Percentiles rank a stretch among this genome's conserved stretches.
These are phyloP conservation scores for Scomber scombrus DNA, from an alignment of 2,113 vertebrate genomes.

Conservation along the genomic window DNA sequence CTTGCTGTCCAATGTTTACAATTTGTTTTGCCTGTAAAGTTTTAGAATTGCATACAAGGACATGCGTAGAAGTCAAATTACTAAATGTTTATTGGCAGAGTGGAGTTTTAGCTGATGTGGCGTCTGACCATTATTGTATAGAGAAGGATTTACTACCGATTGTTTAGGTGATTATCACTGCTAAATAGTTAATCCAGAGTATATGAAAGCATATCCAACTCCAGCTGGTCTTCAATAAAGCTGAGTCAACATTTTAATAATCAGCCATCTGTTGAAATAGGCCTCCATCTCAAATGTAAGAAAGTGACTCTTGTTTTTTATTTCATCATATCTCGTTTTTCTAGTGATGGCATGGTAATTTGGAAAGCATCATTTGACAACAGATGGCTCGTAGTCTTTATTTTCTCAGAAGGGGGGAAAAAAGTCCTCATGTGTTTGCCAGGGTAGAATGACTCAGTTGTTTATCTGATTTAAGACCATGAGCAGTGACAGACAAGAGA, in stretches of 20 bases:
- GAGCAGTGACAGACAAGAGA: slow-evolving; percentile 28
- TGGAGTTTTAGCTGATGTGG: background rate
- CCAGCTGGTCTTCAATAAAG: slow-evolving; percentile 48
- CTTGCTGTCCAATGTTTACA: background rate
- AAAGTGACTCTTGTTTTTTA: slow-evolving; percentile 64
- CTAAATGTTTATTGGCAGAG: background rate
- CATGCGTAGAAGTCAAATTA: background rate
- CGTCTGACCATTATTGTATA: background rate
- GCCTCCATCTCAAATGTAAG: slow-evolving; percentile 51
- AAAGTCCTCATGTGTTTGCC: slow-evolving; percentile 51
- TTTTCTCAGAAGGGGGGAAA: slow-evolving; percentile 44
- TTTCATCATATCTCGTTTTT: slow-evolving; percentile 59
- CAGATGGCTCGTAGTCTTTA: slow-evolving; percentile 68
- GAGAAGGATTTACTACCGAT: slow-evolving; percentile 2
- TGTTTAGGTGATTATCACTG: slow-evolving; percentile 28
- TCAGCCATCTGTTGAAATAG: slow-evolving; percentile 56
- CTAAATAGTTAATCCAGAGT: slow-evolving; percentile 24
- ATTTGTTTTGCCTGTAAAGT: background rate
- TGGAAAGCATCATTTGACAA: slow-evolving; percentile 55
- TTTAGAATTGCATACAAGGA: background rate
- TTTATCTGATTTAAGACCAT: slow-evolving; percentile 54
- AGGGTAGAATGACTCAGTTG: slow-evolving; percentile 61
- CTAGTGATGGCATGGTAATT: slow-evolving; percentile 45
- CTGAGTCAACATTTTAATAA: slow-evolving; percentile 51
- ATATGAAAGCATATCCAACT: slow-evolving; percentile 27